Percentiles rank a stretch among this genome's conserved stretches.
phyloP scores from a whole-genome alignment of 2,888 invertebrate genomes.

The Coecobrya sp. region DNA sequence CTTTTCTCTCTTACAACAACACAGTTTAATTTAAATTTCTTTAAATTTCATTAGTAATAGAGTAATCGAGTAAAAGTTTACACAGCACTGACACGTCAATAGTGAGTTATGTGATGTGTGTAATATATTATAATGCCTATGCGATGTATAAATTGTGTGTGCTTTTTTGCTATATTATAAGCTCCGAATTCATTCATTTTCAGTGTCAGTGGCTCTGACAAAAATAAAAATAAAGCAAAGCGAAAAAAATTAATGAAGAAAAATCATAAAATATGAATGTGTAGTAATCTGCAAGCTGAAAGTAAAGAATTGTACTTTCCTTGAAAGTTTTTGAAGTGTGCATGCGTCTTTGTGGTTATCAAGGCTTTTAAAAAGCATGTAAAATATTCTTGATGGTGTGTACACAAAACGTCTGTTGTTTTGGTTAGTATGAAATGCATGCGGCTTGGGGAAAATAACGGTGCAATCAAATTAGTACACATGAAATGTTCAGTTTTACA shows the following conservation, averaged over 20 bases:
- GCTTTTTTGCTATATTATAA: constrained; percentile 68
- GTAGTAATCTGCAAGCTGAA: not conserved
- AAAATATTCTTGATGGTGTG: not conserved
- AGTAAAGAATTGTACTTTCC: too few species aligned
- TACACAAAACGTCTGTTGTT: not conserved
- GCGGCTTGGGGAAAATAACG: constrained; percentile 8
- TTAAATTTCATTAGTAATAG: constrained; percentile 58
- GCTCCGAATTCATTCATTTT: constrained; percentile 62
- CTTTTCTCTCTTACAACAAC: constrained; percentile 44
- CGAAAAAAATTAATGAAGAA: not conserved
- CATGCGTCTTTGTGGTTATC: not conserved
- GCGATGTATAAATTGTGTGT: not conserved
- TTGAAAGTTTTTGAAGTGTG: not conserved
- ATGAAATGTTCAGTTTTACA: not conserved
- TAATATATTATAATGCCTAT: not conserved
- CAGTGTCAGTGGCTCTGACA: not conserved
- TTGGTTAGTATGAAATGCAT: not conserved
- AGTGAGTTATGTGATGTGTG: not conserved
- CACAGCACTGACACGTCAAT: not conserved
- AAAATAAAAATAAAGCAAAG: not conserved
- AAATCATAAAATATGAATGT: not conserved
- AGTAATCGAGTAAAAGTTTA: constrained; percentile 61
- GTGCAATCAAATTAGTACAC: constrained; percentile 12
- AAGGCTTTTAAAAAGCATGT: not conserved
- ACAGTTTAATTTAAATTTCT: constrained; percentile 23